Conservation (phyloP, 2,113 vertebrate genomes). For the Pelecanoides urinatrix region DNA sequence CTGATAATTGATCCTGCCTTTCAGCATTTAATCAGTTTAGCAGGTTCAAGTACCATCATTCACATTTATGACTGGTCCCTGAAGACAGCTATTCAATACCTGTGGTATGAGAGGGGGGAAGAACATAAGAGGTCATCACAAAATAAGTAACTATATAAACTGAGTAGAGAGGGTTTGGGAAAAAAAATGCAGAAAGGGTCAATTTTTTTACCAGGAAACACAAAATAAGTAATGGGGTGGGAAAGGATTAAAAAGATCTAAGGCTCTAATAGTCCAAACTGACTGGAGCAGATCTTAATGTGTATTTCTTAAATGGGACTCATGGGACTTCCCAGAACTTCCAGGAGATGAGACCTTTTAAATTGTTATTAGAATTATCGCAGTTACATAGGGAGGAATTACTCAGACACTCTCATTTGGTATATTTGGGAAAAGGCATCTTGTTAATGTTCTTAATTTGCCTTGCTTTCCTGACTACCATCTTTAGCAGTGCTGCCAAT, state of each 20-base stretch:
- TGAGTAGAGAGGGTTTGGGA: neutral
- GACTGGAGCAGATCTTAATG: neutral
- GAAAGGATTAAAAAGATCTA: neutral
- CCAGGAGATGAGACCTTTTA: neutral
- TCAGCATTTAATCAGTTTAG: slow-evolving; percentile 28
- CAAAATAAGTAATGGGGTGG: neutral
- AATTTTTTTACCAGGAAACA: neutral
- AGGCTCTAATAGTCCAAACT: neutral
- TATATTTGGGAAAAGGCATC: neutral
- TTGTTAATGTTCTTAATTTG: neutral
- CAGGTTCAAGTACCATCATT: neutral
- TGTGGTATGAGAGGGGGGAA: neutral
- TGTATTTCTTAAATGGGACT: neutral
- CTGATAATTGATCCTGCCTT: neutral
- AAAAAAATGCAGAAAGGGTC: neutral
- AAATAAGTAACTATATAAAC: neutral
- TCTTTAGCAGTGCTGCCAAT: neutral
- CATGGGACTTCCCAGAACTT: neutral
- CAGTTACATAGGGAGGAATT: neutral
- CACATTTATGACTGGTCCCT: neutral
- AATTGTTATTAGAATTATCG: neutral
- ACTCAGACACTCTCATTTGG: neutral
- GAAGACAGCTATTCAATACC: neutral
- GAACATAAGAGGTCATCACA: neutral
- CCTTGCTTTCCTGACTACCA: neutral